Evolutionary conservation across 2,113 vertebrate genomes (phyloP).

Genomic region (Pollachius pollachius): DNA sequence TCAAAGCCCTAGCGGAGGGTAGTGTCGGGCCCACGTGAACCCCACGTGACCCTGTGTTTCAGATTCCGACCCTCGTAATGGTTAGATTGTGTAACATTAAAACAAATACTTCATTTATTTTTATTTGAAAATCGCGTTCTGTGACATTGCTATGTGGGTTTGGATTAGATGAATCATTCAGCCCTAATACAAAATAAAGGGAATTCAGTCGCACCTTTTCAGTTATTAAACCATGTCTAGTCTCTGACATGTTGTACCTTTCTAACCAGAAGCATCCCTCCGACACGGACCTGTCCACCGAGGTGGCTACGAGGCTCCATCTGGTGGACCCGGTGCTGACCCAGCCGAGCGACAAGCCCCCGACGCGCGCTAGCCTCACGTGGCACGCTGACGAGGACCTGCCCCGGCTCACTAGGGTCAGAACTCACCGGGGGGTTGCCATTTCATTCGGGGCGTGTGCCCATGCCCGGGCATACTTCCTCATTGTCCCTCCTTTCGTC

Average conservation of each 20-base stretch:
- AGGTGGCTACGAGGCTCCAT: conserved; percentile 81
- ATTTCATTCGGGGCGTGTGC: no score
- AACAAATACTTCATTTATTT: no score
- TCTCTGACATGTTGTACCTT: not conserved
- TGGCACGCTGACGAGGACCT: conserved; percentile 69
- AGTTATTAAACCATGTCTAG: not conserved
- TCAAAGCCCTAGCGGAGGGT: no score
- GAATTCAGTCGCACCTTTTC: not conserved
- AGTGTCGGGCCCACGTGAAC: no score
- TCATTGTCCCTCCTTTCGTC: not conserved
- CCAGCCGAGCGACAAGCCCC: conserved; percentile 15
- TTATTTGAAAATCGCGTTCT: no score
- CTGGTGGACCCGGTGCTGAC: conserved; percentile 68
- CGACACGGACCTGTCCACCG: conserved; percentile 81
- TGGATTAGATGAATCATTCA: no score
- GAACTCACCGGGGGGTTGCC: not conserved
- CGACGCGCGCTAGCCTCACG: conserved; percentile 42
- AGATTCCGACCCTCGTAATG: no score
- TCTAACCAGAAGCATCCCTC: conserved; percentile 57
- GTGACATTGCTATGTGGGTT: no score
- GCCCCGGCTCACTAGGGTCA: conserved; percentile 75
- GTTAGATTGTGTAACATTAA: no score
- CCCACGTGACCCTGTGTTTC: no score
- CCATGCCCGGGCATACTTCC: not conserved
- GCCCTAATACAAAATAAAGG: not conserved